Evolutionary conservation across 2,888 invertebrate species (phyloP).

Genomic region (Taphrorychus bicolor): DNA sequence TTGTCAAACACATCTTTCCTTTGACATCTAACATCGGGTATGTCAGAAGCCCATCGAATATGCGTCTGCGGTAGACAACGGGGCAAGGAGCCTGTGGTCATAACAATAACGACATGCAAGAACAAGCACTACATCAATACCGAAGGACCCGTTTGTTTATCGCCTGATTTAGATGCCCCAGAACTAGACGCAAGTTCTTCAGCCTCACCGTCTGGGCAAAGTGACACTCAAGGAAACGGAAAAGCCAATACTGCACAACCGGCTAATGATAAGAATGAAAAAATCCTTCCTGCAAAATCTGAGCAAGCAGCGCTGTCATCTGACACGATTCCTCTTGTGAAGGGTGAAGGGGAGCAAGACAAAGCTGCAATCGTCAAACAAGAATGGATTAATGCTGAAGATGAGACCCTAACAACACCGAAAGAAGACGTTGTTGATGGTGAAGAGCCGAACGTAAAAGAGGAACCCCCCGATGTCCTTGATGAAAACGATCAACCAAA

Average conservation of each 20-base stretch:
- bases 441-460: no score
- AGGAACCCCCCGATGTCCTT: neutral
- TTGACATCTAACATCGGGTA: conserved; percentile 24
- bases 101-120: conserved; percentile 34
- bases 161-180: neutral
- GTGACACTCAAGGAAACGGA: no score
- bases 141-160: conserved; percentile 8
- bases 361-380: no score
- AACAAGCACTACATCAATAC: conserved; percentile 14
- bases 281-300: no score
- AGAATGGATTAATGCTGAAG: no score
- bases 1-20: neutral
- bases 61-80: conserved; percentile 35
- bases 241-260: neutral
- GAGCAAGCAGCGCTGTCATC: no score
- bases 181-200: neutral
- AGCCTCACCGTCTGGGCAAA: neutral
- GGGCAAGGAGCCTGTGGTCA: conserved; percentile 30
- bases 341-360: no score
- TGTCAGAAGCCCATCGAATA: conserved; percentile 16
- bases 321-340: no score
- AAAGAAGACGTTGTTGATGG: no score
- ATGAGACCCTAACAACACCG: no score
- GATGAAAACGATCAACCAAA: neutral
- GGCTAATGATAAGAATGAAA: no score